Evolutionary conservation across 2,113 vertebrate species (phyloP), one percentile per base, ranked within the genome.

Genomic region (Scomber scombrus): DNA sequence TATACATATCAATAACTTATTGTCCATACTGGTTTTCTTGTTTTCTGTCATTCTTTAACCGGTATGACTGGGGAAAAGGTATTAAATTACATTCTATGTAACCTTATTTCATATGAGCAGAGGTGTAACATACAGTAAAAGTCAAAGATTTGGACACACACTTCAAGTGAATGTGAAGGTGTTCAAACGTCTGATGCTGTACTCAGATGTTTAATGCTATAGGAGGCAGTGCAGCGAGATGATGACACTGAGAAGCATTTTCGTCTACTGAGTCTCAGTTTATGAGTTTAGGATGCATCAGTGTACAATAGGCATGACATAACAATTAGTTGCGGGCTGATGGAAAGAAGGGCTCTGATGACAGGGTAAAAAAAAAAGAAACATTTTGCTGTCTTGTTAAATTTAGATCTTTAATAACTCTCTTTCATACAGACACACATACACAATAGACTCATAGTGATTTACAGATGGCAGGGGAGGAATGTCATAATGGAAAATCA

Each of bases 401-500:
- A 91, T 85, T 78, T 70, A 77, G 61, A 69, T 76, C 63, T 78
- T 85, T 77, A 80, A 83, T 80, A 77, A 79, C 68, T 46, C 34
- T 76, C 78, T 63, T 69, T 68, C 67, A 51, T 78, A 73, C 23
- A 40, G 50, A 58, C 34, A 58, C 34, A 12, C 63, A n/a, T 52
- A 70, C 65, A 75, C 46, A 56, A 15, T 3, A 68, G 57, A 60
- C 64, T 73, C 51, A 80, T 75, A 49, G 40, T 46, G 60, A 70
- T 81, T 87, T 87, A 69, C 62, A 57, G 60, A 55, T 40, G 77
- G 60, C 66, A 64, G 73, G 49, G 54, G 58, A 77, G 45, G 51
- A 65, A 68, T 26, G 84, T 78, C 61, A 55, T 85, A 58, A 90
- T 86, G 77, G 74, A 83, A 90, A 89, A 70, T 84, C 70, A 88